phyloP scores from a whole-genome alignment of 2,797 vertebrate genomes.

The Ptychadena robeensis region DNA sequence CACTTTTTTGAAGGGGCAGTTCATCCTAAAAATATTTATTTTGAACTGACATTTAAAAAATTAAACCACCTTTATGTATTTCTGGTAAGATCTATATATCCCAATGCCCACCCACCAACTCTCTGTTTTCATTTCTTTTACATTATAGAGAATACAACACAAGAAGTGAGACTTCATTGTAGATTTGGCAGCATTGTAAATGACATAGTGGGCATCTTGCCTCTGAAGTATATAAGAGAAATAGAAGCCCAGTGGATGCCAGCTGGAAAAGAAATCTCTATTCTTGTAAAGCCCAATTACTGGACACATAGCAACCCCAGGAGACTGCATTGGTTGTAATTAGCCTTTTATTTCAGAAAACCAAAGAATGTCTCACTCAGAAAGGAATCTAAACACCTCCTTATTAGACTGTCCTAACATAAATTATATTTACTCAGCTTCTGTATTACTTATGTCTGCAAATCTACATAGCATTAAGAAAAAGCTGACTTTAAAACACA shows the following conservation, averaged over 20 bases:
- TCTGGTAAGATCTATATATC: no score
- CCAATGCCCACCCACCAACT: no score
- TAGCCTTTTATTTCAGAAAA: slow-evolving; percentile 39
- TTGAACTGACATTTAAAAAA: no score
- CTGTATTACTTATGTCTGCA: slow-evolving; percentile 33
- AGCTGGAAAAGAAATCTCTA: slow-evolving; percentile 24
- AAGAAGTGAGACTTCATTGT: background rate
- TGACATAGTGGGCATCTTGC: background rate
- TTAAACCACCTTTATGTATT: no score
- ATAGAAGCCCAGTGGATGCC: background rate
- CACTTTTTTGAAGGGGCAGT: no score
- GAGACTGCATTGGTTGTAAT: slow-evolving; percentile 18
- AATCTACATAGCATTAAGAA: slow-evolving; percentile 43
- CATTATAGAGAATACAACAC: no score
- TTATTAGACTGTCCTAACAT: slow-evolving; percentile 32
- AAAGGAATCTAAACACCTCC: slow-evolving; percentile 20
- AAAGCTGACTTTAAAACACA: slow-evolving; percentile 33
- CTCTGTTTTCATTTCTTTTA: no score
- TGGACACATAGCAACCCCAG: slow-evolving; percentile 36
- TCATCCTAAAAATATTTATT: no score
- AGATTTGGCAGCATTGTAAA: background rate
- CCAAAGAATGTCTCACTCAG: slow-evolving; percentile 8
- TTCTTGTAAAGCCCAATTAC: slow-evolving; percentile 47
- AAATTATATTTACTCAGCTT: slow-evolving; percentile 42
- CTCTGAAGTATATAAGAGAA: background rate